Percentiles rank a stretch among this genome's conserved stretches.
phyloP scores from a whole-genome alignment of 2,797 vertebrate species.

The Chelonia mydas region DNA sequence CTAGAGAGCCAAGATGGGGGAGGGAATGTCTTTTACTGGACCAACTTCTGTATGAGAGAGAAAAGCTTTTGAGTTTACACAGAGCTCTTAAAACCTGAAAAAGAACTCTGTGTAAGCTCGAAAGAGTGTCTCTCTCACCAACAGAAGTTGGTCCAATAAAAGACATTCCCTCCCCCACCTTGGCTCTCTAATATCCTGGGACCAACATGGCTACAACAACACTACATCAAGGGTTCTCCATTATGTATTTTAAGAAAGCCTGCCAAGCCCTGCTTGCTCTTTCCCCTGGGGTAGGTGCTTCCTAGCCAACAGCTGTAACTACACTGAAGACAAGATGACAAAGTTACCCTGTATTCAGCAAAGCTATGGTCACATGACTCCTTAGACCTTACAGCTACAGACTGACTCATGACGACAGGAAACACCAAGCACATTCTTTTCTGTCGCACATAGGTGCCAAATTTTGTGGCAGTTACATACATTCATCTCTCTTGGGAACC shows the following conservation, averaged over 20 bases:
- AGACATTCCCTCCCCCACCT: neutral
- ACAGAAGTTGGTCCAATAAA: neutral
- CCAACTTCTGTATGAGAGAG: neutral
- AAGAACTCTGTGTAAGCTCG: neutral
- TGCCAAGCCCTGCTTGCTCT: neutral
- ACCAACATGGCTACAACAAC: neutral
- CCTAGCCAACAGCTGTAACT: neutral
- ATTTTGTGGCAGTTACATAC: neutral
- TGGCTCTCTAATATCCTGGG: neutral
- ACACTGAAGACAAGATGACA: neutral
- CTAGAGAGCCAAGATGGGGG: neutral
- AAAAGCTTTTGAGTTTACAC: neutral
- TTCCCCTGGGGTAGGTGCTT: neutral
- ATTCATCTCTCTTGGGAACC: neutral
- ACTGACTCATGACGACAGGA: neutral
- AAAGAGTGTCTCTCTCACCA: neutral
- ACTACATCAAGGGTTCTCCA: neutral
- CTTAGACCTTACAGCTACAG: fast-evolving
- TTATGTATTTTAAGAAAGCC: neutral
- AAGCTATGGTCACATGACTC: neutral
- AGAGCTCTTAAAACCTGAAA: neutral
- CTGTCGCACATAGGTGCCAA: neutral
- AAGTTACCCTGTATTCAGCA: neutral
- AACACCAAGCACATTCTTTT: neutral
- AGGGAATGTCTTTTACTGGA: neutral